Base-by-base conservation (phyloP, 2,797 vertebrate species). In the Siniperca scherzeri region DNA sequence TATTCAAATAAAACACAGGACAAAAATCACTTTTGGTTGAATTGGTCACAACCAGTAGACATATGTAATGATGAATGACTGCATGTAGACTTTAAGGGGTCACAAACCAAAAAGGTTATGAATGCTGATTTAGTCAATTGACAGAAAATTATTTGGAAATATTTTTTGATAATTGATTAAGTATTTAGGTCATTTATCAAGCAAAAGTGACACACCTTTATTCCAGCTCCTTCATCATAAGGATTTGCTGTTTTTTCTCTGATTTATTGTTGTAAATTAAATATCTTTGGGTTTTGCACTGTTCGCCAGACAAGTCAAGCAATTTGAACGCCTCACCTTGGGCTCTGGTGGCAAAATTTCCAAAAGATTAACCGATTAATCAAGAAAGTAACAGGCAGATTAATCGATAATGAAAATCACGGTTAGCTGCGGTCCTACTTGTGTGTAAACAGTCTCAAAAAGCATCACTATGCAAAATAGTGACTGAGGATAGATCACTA, bases 141-240 rank as follows among this genome's bases (percentile, higher is more conserved):
- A 46, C 55, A 46, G 42, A 36, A 40, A 68, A 68, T 36, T 13
- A 33, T 64, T 6, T 59, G 22, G 55, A n/a, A 60, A 72, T 27
- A 10, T 16, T 60, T 46, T 57, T 16, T 30, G 0, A 60, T 36
- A 16, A 30, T 48, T 62, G 2, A 53, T 74, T 22, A 1, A 74
- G 22, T 65, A n/a, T 48, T 48, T 16, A 36, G 33, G 55, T 72
- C 16, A 16, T 53, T 53, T 42, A 74, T 55, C 4, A 65, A 74
- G n/a, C 52, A 61, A 30, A 50, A 44, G 27, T 44, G 17, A 44
- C 14, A 21, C 42, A 52, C 10, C 33, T 67, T 60, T 42, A 40
- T 61, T 77, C 19, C 30, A 21, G 13, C 12, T 33, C 21, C 42
- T 48, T 46, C 21, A 38, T 73, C 50, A 22, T 7, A 55, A 10